Percentiles rank a stretch among this genome's conserved stretches.
Conservation (phyloP, 2,797 vertebrate genomes). For the Carduelis carduelis region DNA sequence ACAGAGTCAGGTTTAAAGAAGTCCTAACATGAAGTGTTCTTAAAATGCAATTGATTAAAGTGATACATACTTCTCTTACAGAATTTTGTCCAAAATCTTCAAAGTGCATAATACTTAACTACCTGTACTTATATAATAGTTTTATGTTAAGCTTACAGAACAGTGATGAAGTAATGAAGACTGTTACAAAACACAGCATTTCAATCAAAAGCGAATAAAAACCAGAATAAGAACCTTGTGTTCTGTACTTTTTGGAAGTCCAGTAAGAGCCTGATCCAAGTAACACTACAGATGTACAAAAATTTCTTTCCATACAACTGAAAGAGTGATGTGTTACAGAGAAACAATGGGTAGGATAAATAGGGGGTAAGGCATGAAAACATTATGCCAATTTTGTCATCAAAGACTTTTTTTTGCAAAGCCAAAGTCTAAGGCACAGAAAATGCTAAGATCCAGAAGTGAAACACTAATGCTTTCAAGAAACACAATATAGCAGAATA, state of each 20-base stretch:
- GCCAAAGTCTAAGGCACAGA: not conserved
- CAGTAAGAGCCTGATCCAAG: not conserved
- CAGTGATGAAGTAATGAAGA: not conserved
- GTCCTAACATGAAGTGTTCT: not conserved
- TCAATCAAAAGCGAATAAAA: not conserved
- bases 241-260: not conserved
- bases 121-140: not conserved
- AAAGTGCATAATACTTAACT: not conserved
- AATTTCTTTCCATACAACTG: not conserved
- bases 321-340: not conserved
- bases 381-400: not conserved
- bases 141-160: not conserved
- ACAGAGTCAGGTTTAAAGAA: not conserved
- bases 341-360: not conserved
- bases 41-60: not conserved
- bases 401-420: not conserved
- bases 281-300: not conserved
- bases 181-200: not conserved
- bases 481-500: not conserved
- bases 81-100: not conserved
- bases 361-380: not conserved
- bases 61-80: not conserved
- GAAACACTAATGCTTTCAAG: not conserved
- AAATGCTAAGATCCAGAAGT: not conserved
- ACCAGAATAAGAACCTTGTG: not conserved